Evolutionary conservation across 2,797 vertebrate species (phyloP).

Genomic region (Fringilla coelebs): DNA sequence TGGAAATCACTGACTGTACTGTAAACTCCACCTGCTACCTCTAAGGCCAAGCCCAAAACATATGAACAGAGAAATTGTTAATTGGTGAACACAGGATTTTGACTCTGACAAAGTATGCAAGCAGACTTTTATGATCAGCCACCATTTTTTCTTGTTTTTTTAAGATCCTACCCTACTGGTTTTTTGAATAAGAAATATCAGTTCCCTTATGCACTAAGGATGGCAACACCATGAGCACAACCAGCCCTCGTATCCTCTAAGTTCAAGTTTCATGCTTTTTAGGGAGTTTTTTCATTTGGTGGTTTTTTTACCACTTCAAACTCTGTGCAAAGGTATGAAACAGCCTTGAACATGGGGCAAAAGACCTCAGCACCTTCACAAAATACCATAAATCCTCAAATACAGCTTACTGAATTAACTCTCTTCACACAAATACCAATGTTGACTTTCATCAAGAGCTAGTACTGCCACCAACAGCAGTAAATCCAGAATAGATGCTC

Average conservation of each 20-base stretch:
- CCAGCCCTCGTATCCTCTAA: neutral
- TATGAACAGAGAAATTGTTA: neutral
- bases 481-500: neutral
- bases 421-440: neutral
- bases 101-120: neutral
- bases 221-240: neutral
- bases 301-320: neutral
- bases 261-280: neutral
- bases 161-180: rapidly evolving
- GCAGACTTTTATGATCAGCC: neutral
- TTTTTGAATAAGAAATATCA: neutral
- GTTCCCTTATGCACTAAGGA: neutral
- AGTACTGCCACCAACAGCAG: neutral
- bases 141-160: neutral
- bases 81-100: neutral
- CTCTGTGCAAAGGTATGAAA: neutral
- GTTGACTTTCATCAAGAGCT: neutral
- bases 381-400: neutral
- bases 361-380: neutral
- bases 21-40: neutral
- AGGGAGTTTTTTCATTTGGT: neutral
- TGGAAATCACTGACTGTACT: neutral
- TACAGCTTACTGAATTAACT: neutral
- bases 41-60: neutral
- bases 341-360: neutral